Evolutionary conservation across 2,888 invertebrate genomes (phyloP).

Genomic region (Strigamia maritima): DNA sequence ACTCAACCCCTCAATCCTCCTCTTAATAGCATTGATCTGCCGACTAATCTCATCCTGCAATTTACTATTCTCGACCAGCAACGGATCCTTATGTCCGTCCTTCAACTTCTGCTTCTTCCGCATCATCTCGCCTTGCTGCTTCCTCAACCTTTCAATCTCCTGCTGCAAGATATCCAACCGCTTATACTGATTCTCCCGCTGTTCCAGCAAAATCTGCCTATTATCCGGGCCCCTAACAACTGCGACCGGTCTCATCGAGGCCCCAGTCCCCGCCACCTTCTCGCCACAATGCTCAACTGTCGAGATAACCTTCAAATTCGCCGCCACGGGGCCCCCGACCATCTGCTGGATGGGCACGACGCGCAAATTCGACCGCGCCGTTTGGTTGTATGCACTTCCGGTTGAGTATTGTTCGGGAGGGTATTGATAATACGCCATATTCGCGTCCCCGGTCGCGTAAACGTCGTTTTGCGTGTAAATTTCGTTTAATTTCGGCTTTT

Average conservation of each 20-base stretch:
- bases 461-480: background rate
- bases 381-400: background rate
- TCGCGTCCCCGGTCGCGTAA: background rate
- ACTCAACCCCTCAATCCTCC: background rate
- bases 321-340: background rate
- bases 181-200: slow-evolving; percentile 23
- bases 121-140: slow-evolving; percentile 49
- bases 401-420: background rate
- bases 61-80: slow-evolving; percentile 48
- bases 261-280: background rate
- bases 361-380: background rate
- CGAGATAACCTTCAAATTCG: background rate
- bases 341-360: background rate
- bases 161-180: slow-evolving; percentile 41
- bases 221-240: background rate
- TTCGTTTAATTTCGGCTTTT: background rate
- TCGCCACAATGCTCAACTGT: background rate
- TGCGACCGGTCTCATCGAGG: background rate
- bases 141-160: slow-evolving; percentile 47
- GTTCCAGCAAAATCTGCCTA: background rate
- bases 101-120: slow-evolving; percentile 48
- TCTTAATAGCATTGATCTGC: slow-evolving; percentile 45
- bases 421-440: background rate
- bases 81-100: slow-evolving; percentile 50
- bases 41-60: slow-evolving; percentile 48